Base-by-base conservation (phyloP, 1,140 invertebrate species). In the Brachionus rotundiformis region DNA sequence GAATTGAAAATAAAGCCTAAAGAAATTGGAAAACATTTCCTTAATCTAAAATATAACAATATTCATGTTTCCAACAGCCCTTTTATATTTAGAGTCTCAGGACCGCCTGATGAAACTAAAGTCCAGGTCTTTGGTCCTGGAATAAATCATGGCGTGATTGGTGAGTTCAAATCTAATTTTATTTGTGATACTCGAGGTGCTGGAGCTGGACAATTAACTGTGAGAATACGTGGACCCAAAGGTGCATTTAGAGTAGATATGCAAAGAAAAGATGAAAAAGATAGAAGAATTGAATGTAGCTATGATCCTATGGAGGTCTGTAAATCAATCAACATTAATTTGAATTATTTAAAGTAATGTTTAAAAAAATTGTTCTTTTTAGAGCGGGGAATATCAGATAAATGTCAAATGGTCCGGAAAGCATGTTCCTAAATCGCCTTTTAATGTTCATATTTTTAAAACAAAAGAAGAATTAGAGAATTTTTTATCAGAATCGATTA, bases 351-450 rank as follows among this genome's bases (percentile, higher is more conserved):
- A 27, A 13, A 33, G 2, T 31, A 33, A 31, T 16, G 0, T 2
- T 25, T 23, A 6, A 41, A 0, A 44, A 27, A 36, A 0, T 2
- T 27, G 27, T 73, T 47, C 11, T 73, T 11, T 73, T 73, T 41
- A 73, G 68, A 47, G 36, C 44, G 98, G 98, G 6, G 95, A 98
- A 88, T 99, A 99, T 88, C 90, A 95, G 73, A 94, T 99, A 1
- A 95, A 98, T 87, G 94, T 99, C 1, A 94, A 95, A 87, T 99
- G 97, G 97, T 96, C 96, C 13, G 96, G 95, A 36, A 93, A 98
- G 84, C 92, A 98, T 84, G 96, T 97, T 7, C 86, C 86, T 47
- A 96, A 97, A 8, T 98, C 95, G 47, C 98, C 98, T 1, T 99
- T 99, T 90, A 92, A 93, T 63, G 95, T 99, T 77, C 95, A 98